Conservation (phyloP, 2,888 invertebrate genomes). For the Exocentrus adspersus region DNA sequence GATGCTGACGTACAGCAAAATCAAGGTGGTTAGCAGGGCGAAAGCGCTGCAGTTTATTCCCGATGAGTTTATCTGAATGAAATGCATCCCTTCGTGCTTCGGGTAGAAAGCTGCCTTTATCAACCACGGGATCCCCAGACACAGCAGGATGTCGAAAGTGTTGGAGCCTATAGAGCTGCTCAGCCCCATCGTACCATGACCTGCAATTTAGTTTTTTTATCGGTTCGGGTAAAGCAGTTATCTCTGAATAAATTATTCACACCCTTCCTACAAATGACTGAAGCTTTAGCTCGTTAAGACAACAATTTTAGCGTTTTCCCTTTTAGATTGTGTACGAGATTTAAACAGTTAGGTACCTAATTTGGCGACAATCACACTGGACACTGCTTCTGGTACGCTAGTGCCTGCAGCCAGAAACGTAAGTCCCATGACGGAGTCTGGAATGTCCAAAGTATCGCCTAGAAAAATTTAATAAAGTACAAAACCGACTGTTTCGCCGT, state of each 20-base stretch:
- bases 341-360: conserved; percentile 69
- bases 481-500: neutral
- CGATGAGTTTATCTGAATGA: conserved; percentile 77
- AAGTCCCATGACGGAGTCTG: conserved; percentile 87
- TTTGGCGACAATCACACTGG: conserved; percentile 83
- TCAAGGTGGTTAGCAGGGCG: conserved; percentile 77
- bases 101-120: conserved; percentile 75
- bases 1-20: conserved; percentile 75
- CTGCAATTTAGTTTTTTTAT: too few species aligned
- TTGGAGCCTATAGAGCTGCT: conserved; percentile 86
- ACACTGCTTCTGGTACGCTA: conserved; percentile 87
- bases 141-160: conserved; percentile 82
- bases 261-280: too few species aligned
- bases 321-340: too few species aligned
- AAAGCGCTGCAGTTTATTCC: conserved; percentile 81
- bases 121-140: conserved; percentile 82
- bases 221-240: too few species aligned
- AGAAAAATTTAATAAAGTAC: conserved; percentile 39
- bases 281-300: too few species aligned
- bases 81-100: conserved; percentile 67
- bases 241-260: too few species aligned
- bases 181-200: conserved; percentile 81
- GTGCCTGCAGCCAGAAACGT: conserved; percentile 88
- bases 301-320: too few species aligned
- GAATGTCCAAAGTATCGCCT: conserved; percentile 82